Base-by-base conservation (phyloP, 2,888 invertebrate genomes). In the Cephus pygmeus region DNA sequence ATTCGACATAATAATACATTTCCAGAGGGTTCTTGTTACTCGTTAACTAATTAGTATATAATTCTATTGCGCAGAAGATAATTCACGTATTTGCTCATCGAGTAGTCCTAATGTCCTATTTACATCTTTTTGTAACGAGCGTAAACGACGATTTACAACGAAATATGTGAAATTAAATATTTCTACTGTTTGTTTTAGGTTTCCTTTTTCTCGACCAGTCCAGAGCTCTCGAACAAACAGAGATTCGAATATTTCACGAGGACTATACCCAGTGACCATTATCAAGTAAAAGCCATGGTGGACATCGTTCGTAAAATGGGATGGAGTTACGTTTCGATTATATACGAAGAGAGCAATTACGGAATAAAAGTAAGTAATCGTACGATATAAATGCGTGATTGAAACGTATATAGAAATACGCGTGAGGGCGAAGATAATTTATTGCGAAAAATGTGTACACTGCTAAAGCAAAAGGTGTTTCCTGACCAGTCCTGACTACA, bases 331-430 rank as follows among this genome's bases (percentile, higher is more conserved):
- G 96, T 98, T 33, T 98, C 98, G 76, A 97, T 98, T 85, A 96
- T 98, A 83, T 98, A 98, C 90, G 98, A 98, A 91, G 98, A 98
- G 91, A 98, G 98, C 79, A 98, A 97, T 92, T 98, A 98, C 88
- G 98, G 98, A 11, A 97, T 98, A 82, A 97, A 98, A 95, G 98
- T 97, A 89, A 91, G 91, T 89, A 9, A 4, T 1, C n/a, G 15
- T 31, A 71, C 71, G 12, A 71, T 34, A 71, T 31, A 9, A 33
- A 71, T 12, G 3, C 34, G 3, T 31, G 4, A 31, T 15, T 31
- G 31, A 31, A 11, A 31, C 56, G 23, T 23, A 56, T 9, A 56
- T 9, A 56, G 23, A 56, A 2, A 23, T 23, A 23, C 4, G 6
- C 6, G 9, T 15, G 2, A 9, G 23, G 1, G 9, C 6, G 9